Evolutionary conservation across 1,140 invertebrate species (phyloP).

Genomic region (Drosophila sp.): DNA sequence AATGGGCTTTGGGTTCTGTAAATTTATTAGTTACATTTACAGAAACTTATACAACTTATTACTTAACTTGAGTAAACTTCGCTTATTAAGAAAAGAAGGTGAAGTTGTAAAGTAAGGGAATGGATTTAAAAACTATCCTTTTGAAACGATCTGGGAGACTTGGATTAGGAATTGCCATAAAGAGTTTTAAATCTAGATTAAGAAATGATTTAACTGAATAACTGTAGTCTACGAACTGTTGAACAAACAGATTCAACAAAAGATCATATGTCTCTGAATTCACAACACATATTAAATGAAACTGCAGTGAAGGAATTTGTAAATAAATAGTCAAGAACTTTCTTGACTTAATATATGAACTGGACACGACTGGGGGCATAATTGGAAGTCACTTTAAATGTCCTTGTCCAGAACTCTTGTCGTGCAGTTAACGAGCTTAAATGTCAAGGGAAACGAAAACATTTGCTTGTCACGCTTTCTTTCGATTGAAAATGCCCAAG

Average conservation of each 20-base stretch:
- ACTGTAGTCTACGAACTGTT: too few species aligned
- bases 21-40: slow-evolving; percentile 32
- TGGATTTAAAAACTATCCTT: too few species aligned
- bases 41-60: slow-evolving; percentile 29
- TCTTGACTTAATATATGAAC: not conserved
- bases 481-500: slow-evolving; percentile 16
- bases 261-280: too few species aligned
- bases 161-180: too few species aligned
- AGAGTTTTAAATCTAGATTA: not conserved
- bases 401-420: slow-evolving; percentile 2
- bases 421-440: slow-evolving; percentile 36
- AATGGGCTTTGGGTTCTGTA: slow-evolving; percentile 3
- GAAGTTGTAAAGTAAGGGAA: not conserved
- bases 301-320: too few species aligned
- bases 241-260: too few species aligned
- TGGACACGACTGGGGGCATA: not conserved
- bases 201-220: too few species aligned
- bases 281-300: too few species aligned
- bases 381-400: not conserved
- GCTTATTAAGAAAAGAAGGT: not conserved
- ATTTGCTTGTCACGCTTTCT: slow-evolving; percentile 38
- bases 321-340: too few species aligned
- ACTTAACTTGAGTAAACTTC: slow-evolving; percentile 12
- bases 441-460: slow-evolving; percentile 7
- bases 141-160: too few species aligned